phyloP scores from a whole-genome alignment of 2,888 invertebrate genomes.

The Tipula confusa region DNA sequence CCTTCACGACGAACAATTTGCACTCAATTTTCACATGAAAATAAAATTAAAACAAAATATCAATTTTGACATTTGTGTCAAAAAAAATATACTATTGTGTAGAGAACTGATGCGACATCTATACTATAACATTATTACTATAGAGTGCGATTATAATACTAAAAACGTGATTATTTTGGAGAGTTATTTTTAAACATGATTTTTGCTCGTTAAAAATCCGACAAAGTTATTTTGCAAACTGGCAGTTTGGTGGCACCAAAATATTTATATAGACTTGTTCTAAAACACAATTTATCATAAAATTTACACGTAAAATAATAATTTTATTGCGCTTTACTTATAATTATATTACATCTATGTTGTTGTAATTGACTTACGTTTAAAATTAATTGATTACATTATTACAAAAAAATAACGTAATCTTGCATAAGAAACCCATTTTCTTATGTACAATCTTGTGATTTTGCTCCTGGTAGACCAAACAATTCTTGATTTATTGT shows the following conservation, averaged over 20 bases:
- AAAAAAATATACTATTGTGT: no score
- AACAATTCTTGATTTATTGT: constrained; percentile 59
- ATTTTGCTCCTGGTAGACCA: constrained; percentile 48
- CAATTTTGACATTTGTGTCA: neutral
- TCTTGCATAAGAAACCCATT: neutral
- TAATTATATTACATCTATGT: neutral
- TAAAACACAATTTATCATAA: neutral
- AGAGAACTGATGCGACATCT: neutral
- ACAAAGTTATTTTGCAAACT: no score
- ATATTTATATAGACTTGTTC: no score
- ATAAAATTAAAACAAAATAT: neutral
- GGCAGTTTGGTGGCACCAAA: no score
- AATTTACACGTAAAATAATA: neutral
- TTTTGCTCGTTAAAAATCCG: no score
- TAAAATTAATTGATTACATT: neutral
- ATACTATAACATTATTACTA: neutral
- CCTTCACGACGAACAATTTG: neutral
- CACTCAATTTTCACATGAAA: neutral
- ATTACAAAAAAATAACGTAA: neutral
- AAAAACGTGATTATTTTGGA: neutral
- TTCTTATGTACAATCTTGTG: constrained; percentile 50
- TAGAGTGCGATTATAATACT: neutral
- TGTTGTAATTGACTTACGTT: neutral
- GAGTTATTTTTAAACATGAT: neutral
- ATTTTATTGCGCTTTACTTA: neutral